Conservation (phyloP, 1,140 invertebrate genomes). For the Bradynema listronoti region DNA sequence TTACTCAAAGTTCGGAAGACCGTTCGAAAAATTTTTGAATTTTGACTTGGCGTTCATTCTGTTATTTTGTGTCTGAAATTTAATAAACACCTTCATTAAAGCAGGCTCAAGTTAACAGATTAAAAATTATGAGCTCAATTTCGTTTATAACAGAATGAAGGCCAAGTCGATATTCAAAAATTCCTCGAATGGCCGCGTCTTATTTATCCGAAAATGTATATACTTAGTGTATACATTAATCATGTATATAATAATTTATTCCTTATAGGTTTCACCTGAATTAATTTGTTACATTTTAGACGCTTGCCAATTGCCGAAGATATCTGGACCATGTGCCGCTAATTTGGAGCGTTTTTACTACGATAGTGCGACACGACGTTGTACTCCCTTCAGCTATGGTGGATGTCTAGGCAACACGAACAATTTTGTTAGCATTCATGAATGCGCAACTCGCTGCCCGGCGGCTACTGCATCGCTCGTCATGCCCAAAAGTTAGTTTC, state of each 20-base stretch:
- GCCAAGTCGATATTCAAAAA: too few species aligned
- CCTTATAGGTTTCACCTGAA: too few species aligned
- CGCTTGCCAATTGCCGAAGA: conserved; percentile 71
- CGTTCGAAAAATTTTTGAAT: too few species aligned
- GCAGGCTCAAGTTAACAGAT: too few species aligned
- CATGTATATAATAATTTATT: conserved; percentile 14
- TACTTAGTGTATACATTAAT: too few species aligned
- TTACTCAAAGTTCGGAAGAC: background rate
- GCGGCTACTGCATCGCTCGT: conserved; percentile 60
- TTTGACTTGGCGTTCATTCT: too few species aligned
- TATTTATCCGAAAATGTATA: too few species aligned
- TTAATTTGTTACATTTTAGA: conserved; percentile 63
- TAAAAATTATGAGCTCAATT: too few species aligned
- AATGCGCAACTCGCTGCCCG: conserved; percentile 39
- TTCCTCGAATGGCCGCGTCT: too few species aligned
- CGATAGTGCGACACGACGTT: conserved; percentile 65
- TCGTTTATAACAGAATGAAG: too few species aligned
- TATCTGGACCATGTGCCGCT: conserved; percentile 70
- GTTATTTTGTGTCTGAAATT: too few species aligned
- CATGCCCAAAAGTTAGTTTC: conserved; percentile 64
- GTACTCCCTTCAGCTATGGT: conserved; percentile 65
- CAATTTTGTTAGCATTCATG: conserved; percentile 63
- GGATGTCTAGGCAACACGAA: conserved; percentile 66
- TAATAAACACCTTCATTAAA: too few species aligned
- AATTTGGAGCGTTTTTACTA: conserved; percentile 70